Conservation (phyloP, 2,888 invertebrate species). For the Tipula lateralis region DNA sequence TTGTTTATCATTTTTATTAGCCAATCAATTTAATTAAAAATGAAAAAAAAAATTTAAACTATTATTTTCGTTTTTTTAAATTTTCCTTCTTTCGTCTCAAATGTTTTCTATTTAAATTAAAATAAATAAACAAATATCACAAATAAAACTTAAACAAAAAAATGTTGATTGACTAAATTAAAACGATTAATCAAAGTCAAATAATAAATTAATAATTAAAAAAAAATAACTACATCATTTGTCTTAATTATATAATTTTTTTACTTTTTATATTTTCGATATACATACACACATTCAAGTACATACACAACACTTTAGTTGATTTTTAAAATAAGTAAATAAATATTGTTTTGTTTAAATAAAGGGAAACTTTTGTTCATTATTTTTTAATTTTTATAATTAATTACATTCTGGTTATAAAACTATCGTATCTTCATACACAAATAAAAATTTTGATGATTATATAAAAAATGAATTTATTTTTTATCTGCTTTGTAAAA, state of each 20-base stretch:
- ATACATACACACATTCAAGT: too few relatives aligned
- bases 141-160: background rate
- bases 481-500: background rate
- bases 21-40: conserved; percentile 14
- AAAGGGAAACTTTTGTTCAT: conserved; percentile 24
- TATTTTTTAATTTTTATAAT: background rate
- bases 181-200: conserved; percentile 19
- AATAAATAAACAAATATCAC: background rate
- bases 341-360: background rate
- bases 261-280: background rate
- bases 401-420: background rate
- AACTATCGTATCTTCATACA: background rate
- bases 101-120: background rate
- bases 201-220: conserved; percentile 19
- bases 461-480: background rate
- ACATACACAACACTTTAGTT: background rate
- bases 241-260: conserved; percentile 24
- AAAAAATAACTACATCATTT: background rate
- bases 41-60: background rate
- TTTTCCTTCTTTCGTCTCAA: background rate
- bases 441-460: background rate
- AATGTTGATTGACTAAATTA: conserved; percentile 19
- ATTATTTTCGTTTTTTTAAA: background rate
- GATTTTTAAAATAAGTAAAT: background rate
- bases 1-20: conserved; percentile 9